phyloP scores from a whole-genome alignment of 2,113 vertebrate species.

The Empidonax traillii region DNA sequence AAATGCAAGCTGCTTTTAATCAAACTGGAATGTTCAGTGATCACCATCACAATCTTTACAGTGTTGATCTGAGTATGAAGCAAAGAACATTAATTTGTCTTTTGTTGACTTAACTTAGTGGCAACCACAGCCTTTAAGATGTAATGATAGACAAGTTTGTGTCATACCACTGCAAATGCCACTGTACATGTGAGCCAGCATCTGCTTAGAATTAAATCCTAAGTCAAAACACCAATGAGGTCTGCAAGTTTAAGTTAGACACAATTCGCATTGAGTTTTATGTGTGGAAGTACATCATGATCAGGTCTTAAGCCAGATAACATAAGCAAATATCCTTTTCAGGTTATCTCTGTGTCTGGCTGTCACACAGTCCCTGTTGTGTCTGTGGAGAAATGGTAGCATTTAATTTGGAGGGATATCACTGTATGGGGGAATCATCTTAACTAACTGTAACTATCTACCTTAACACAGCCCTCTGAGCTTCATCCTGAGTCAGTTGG shows the following conservation, averaged over 20 bases:
- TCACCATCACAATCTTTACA: constrained; percentile 40
- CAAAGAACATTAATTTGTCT: constrained; percentile 44
- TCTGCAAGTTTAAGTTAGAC: background rate
- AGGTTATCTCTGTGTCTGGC: background rate
- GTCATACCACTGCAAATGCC: constrained; percentile 1
- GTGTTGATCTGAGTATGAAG: background rate
- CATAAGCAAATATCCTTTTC: background rate
- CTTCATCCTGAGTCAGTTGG: background rate
- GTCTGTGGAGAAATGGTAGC: background rate
- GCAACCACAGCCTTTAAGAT: background rate
- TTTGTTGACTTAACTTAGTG: constrained; percentile 50
- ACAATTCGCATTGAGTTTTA: background rate
- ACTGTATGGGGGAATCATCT: background rate
- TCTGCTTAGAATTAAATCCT: constrained; percentile 35
- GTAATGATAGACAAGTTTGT: constrained; percentile 25
- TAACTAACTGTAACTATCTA: background rate
- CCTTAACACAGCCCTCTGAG: background rate
- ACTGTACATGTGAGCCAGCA: background rate
- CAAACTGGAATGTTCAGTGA: constrained; percentile 53
- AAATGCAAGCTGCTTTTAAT: constrained; percentile 68
- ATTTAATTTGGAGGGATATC: background rate
- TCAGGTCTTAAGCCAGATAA: background rate
- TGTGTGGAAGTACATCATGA: background rate
- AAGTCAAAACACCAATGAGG: background rate
- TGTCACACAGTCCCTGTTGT: background rate